A percentile compares a stretch with the other conserved stretches of the same genome.
Conservation (phyloP, 2,888 invertebrate genomes). For the Aphrophora alni region DNA sequence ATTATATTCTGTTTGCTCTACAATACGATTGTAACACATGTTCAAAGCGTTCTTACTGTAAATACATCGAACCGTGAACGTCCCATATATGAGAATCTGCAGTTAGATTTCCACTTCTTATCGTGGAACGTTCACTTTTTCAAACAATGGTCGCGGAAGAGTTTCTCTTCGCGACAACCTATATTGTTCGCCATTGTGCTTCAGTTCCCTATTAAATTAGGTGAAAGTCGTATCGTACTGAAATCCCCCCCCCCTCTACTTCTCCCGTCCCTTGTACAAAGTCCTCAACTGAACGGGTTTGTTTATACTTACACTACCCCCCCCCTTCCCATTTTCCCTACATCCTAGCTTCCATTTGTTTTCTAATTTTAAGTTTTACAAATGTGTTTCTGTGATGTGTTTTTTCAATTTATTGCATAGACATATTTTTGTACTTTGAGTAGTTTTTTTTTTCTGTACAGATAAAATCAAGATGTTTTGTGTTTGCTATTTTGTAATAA, state of each 20-base stretch:
- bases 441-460: not conserved
- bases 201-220: not conserved
- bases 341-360: slow-evolving; percentile 9
- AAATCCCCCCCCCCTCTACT: too few species aligned
- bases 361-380: not conserved
- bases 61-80: not conserved
- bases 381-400: not conserved
- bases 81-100: not conserved
- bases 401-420: not conserved
- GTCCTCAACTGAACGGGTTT: not conserved
- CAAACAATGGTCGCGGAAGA: not conserved
- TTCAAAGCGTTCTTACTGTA: not conserved
- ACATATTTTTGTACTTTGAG: not conserved
- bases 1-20: not conserved
- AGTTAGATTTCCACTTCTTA: too few species aligned
- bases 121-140: too few species aligned
- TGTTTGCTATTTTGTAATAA: slow-evolving; percentile 5
- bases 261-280: slow-evolving; percentile 9
- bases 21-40: not conserved
- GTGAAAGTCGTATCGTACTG: not conserved
- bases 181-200: not conserved
- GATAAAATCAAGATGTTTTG: not conserved
- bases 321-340: too few species aligned
- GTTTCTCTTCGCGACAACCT: not conserved
- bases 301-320: not conserved